phyloP scores from a whole-genome alignment of 1,140 invertebrate species.

The Magallana angulata region DNA sequence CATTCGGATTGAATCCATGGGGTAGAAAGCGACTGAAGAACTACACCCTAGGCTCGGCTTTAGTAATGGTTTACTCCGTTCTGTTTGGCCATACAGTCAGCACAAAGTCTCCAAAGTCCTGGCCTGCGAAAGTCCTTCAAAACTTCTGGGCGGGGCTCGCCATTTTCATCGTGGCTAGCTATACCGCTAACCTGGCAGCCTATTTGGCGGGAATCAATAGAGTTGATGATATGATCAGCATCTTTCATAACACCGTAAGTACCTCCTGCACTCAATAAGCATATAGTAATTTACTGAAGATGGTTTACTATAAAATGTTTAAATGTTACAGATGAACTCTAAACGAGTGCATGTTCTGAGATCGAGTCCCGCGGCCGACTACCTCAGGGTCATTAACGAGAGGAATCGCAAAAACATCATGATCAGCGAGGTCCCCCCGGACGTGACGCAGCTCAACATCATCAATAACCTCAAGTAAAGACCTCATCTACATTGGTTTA shows the following conservation, averaged over 20 bases:
- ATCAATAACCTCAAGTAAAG: neutral
- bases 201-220: slow-evolving; percentile 87
- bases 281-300: neutral
- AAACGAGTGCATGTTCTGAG: neutral
- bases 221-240: slow-evolving; percentile 56
- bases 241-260: slow-evolving; percentile 11
- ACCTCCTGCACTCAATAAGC: neutral
- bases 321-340: neutral
- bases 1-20: slow-evolving; percentile 97
- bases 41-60: slow-evolving; percentile 88
- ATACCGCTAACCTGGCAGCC: slow-evolving; percentile 95
- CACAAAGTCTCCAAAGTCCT: slow-evolving; percentile 97
- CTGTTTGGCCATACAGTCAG: slow-evolving; percentile 95
- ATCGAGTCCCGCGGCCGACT: slow-evolving; percentile 12
- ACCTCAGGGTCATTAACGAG: slow-evolving; percentile 25
- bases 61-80: slow-evolving; percentile 96
- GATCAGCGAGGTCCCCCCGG: neutral
- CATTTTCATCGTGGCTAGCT: slow-evolving; percentile 95
- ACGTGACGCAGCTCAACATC: neutral
- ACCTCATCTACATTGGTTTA: neutral
- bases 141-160: slow-evolving; percentile 97
- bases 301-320: neutral
- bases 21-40: slow-evolving; percentile 94
- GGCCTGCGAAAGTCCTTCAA: slow-evolving; percentile 90
- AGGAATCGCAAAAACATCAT: slow-evolving; percentile 15